Evolutionary conservation across 2,888 invertebrate species (phyloP), one percentile per base, ranked within the genome.

Genomic region (Thymelicus acteon): DNA sequence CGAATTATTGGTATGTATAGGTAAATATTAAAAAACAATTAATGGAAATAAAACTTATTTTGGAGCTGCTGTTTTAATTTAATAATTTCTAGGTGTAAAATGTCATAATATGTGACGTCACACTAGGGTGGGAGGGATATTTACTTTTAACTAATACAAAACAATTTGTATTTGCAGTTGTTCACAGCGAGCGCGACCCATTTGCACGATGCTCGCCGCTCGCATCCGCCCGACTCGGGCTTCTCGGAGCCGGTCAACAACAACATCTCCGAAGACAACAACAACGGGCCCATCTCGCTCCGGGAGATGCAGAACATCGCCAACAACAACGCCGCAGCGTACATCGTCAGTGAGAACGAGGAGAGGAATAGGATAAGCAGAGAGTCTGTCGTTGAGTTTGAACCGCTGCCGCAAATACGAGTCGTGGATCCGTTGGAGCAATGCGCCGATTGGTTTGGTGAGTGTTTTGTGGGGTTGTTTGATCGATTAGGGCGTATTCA

Each of bases 251-350:
- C 92, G 19, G 89, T 78, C 74, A 92, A 91, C 86, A 92, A 92
- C 84, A 92, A 92, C 82, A 85, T 91, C 79, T 86, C 84, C 79
- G 94, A 94, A 76, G 94, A 94, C 85, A 94, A 94, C 85, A 94
- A 94, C 87, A 94, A 94, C 79, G 94, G 94, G 0, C 94, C 94
- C 44, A 94, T 94, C 75, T 94, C 94, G 19, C 83, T 93, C 67
- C 91, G 94, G 31, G 94, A 94, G 83, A 90, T 94, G 91, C 94
- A 94, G 85, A 94, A 94, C 84, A 94, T 94, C 77, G 94, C 93
- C 73, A 94, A 94, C 83, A 94, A 94, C 83, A 94, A 94, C 76
- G 94, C 94, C 0, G 86, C 90, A 0, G 92, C 90, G 13, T 94
- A 94, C 83, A 94, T 94, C 78, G 86, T 88, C 75, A 94, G 93